Conservation (phyloP, 2,888 invertebrate genomes). For the Cancer borealis region DNA sequence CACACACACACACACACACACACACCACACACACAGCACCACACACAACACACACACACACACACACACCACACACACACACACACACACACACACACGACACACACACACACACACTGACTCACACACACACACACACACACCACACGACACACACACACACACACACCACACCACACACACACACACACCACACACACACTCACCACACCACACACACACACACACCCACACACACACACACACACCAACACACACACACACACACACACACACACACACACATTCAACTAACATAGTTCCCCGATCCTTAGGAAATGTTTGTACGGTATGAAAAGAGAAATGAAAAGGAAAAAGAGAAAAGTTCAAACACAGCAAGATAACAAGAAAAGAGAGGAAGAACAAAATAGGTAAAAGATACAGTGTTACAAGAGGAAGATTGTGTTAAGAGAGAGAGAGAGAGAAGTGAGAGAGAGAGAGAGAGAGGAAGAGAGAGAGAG, state of each 20-base stretch:
- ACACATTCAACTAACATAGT: no score
- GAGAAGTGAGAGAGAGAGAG: slow-evolving; percentile 20
- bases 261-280: background rate
- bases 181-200: no score
- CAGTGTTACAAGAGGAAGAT: background rate
- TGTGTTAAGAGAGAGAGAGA: background rate
- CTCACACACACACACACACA: no score
- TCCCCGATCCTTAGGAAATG: no score
- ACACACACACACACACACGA: no score
- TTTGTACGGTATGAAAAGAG: no score
- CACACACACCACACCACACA: slow-evolving; percentile 20
- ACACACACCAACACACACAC: background rate
- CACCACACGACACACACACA: background rate
- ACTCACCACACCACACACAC: no score
- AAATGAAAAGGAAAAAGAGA: background rate
- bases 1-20: no score
- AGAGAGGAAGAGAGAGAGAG: slow-evolving; percentile 18
- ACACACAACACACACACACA: no score
- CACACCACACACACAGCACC: no score
- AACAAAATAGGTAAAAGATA: background rate
- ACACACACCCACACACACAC: slow-evolving; percentile 5
- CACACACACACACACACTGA: no score
- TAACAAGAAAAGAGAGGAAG: background rate
- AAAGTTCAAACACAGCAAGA: background rate
- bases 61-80: no score